phyloP scores from a whole-genome alignment of 2,797 vertebrate species.

The Dallia pectoralis region DNA sequence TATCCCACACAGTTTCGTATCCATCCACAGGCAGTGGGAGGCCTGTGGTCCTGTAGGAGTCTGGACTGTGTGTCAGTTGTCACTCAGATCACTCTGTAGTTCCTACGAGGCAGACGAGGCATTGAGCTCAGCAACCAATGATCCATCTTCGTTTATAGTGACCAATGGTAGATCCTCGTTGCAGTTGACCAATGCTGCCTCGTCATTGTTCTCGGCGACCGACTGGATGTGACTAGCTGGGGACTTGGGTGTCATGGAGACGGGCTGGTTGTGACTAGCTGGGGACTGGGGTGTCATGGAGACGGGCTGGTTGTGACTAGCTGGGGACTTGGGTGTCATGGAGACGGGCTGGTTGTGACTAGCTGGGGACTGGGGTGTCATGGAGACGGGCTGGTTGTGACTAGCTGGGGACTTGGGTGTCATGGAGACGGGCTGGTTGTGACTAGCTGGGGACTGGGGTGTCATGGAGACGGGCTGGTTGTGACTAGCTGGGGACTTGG shows the following conservation, averaged over 20 bases:
- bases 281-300: conserved; percentile 38
- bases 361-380: conserved; percentile 37
- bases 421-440: conserved; percentile 34
- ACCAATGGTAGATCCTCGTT: conserved; percentile 45
- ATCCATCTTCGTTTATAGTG: conserved; percentile 44
- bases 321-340: conserved; percentile 36
- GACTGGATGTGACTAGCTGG: conserved; percentile 37
- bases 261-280: conserved; percentile 40
- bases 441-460: conserved; percentile 40
- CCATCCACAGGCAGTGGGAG: conserved; percentile 44
- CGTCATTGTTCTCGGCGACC: conserved; percentile 8
- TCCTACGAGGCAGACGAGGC: conserved; percentile 92
- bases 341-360: conserved; percentile 41
- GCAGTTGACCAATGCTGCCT: conserved; percentile 20
- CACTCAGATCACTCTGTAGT: conserved; percentile 80
- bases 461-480: conserved; percentile 36
- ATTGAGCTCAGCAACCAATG: conserved; percentile 52
- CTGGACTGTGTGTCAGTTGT: conserved; percentile 35
- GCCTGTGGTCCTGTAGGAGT: no score
- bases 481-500: conserved; percentile 41
- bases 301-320: conserved; percentile 40
- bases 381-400: conserved; percentile 38
- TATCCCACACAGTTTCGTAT: conserved; percentile 27
- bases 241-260: conserved; percentile 35
- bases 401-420: conserved; percentile 38